Base-by-base conservation (phyloP, 2,888 invertebrate species). In the Dicroscelio sp. region DNA sequence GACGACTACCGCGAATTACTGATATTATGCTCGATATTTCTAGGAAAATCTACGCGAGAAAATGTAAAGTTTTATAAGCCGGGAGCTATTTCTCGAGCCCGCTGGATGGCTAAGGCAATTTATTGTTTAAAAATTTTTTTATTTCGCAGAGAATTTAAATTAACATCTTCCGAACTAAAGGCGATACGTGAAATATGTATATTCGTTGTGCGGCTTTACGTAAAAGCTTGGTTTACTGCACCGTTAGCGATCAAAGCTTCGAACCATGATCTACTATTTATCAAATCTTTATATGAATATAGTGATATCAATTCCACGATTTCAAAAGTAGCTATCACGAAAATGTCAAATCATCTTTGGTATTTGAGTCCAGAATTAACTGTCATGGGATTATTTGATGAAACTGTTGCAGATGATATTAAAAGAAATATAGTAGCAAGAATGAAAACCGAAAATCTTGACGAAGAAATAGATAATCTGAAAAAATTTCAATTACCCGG, bases 31-130 rank as follows among this genome's bases (percentile, higher is more conserved):
- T 65, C 93, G 10, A 93, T 95, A 80, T 95, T 94, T 76, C 90
- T 94, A 20, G 93, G 93, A 30, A 90, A 82, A 69, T 35, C 73
- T 52, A 86, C 92, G 58, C 35, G 73, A 27, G 86, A 87, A 38
- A 69, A 92, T 79, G 80, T 93, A 10, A 90, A 86, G 75, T 93
- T 94, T 91, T 84, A 90, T 38, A 85, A 89, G 31, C 94, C 94
- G 75, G 95, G 94, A 52, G 92, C 94, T 25, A 85, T 94, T 75
- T 94, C 93, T 55, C 94, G 94, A 76, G 94, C 95, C 63, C 90
- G 94, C 20, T 95, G 94, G 94, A 95, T 95, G 94, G 83, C 91
- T 17, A 94, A 91, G 86, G 94, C 90, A 43, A 90, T 90, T 76
- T 82, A 80, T 82, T 90, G 73, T 35, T 67, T 88, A 27, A 88